A percentile compares a stretch with the other conserved stretches of the same genome.
phyloP scores from a whole-genome alignment of 2,797 vertebrate species.

The Propithecus deckenii region DNA sequence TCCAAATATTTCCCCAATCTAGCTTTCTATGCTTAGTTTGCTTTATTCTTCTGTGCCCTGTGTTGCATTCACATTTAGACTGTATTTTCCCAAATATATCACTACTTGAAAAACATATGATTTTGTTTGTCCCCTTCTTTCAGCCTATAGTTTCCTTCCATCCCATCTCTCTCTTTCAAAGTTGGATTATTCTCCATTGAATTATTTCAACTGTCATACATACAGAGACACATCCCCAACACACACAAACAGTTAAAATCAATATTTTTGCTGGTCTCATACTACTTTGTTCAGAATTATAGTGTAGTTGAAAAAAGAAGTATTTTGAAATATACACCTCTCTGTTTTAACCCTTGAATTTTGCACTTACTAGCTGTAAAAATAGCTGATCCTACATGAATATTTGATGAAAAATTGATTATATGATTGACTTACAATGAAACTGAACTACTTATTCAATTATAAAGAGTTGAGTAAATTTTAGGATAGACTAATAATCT shows the following conservation, averaged over 20 bases:
- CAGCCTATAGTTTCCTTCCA: neutral
- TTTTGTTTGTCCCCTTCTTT: neutral
- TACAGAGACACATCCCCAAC: neutral
- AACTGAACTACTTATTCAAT: neutral
- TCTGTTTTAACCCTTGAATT: neutral
- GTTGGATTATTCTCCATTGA: neutral
- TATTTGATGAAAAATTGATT: neutral
- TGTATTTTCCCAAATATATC: neutral
- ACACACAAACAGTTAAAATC: neutral
- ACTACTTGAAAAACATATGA: neutral
- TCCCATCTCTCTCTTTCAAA: neutral
- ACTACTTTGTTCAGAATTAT: neutral
- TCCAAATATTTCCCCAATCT: neutral
- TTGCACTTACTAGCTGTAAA: neutral
- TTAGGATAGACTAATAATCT: neutral
- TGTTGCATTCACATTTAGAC: neutral
- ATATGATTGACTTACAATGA: neutral
- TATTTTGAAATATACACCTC: neutral
- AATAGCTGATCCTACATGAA: neutral
- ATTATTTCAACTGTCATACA: neutral
- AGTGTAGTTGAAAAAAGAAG: neutral
- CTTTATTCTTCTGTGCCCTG: neutral
- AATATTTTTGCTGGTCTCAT: neutral
- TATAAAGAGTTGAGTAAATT: neutral
- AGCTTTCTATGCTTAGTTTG: neutral